These are phyloP conservation scores for Asbolus verrucosus DNA, from an alignment of 1,140 invertebrate species.

Conservation along the genomic window DNA sequence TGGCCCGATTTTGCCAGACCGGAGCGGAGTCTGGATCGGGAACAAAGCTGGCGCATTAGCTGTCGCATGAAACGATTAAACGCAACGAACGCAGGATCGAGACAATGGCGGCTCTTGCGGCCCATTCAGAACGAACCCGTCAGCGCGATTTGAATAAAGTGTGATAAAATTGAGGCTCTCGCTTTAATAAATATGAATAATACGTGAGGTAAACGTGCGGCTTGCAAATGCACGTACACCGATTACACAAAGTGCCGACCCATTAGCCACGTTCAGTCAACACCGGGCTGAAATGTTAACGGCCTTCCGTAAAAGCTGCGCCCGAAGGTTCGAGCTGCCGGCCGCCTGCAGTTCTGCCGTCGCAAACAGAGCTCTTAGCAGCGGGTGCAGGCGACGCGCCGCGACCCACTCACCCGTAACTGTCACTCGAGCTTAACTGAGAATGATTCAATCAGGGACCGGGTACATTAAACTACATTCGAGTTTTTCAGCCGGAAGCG, in stretches of 20 bases:
- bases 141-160: conserved; percentile 34
- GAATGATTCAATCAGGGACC: too few species aligned
- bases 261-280: conserved; percentile 51
- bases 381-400: too few species aligned
- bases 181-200: conserved; percentile 39
- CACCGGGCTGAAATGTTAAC: conserved; percentile 38
- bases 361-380: too few species aligned
- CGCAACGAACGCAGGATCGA: conserved; percentile 8
- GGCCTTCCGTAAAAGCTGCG: conserved; percentile 13
- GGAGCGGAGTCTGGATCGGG: too few species aligned
- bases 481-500: too few species aligned
- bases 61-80: conserved; percentile 31
- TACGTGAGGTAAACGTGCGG: conserved; percentile 30
- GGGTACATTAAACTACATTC: too few species aligned
- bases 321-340: background rate
- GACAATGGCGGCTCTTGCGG: conserved; percentile 16
- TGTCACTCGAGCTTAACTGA: too few species aligned
- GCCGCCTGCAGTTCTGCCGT: background rate
- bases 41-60: conserved; percentile 25
- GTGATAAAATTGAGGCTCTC: conserved; percentile 36
- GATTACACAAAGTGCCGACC: conserved; percentile 42
- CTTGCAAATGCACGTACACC: conserved; percentile 30
- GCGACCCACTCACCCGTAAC: too few species aligned
- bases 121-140: conserved; percentile 23
- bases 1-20: too few species aligned